These are phyloP conservation scores for Pluvialis apricaria DNA, from an alignment of 2,113 vertebrate genomes.

Conservation along the genomic window DNA sequence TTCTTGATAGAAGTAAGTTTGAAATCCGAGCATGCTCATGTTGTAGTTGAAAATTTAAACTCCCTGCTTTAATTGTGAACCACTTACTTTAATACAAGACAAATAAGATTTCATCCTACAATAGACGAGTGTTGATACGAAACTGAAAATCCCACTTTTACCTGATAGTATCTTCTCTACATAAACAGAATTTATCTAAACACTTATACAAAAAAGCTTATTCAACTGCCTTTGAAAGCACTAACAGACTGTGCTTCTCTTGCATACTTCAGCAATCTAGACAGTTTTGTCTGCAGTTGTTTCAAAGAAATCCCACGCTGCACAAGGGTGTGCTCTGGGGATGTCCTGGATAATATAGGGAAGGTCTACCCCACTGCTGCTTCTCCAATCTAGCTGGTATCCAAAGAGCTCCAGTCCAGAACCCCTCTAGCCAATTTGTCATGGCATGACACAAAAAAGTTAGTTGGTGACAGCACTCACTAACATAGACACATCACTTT, in stretches of 20 bases:
- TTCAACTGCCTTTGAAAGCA: background rate
- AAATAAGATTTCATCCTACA: background rate
- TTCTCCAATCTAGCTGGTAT: background rate
- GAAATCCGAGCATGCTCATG: background rate
- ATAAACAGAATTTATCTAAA: background rate
- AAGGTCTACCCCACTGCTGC: background rate
- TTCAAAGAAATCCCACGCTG: background rate
- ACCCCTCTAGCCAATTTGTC: background rate
- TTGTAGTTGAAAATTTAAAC: background rate
- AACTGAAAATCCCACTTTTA: background rate
- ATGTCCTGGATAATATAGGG: background rate
- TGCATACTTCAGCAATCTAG: background rate
- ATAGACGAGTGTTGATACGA: background rate
- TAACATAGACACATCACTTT: background rate
- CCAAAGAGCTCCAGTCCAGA: background rate
- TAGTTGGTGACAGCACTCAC: background rate
- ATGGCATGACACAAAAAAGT: background rate
- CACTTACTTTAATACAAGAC: background rate
- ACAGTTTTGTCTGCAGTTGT: background rate
- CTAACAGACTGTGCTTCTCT: background rate
- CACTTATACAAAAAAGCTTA: background rate
- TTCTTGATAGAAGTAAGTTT: background rate
- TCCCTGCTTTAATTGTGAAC: background rate
- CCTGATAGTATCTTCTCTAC: background rate
- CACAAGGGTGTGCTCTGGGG: background rate